phyloP scores from a whole-genome alignment of 1,140 invertebrate species.

The Bradysia coprophila region DNA sequence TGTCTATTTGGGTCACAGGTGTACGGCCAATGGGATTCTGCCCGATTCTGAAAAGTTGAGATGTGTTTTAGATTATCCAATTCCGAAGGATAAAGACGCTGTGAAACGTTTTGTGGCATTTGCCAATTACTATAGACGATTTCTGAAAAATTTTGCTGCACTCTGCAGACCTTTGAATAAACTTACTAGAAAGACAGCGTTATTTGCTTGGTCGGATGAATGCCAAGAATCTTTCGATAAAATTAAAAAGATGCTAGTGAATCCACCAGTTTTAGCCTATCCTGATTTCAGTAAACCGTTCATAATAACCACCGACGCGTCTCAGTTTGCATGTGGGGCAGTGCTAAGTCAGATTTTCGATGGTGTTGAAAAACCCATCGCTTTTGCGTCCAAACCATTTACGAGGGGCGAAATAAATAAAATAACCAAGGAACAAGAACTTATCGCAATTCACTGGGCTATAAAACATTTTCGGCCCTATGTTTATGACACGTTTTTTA shows the following conservation, averaged over 20 bases:
- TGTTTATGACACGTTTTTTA: slow-evolving; percentile 16
- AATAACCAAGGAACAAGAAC: slow-evolving; percentile 15
- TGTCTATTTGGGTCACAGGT: slow-evolving; percentile 6
- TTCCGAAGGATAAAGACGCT: slow-evolving; percentile 4
- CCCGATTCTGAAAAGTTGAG: slow-evolving; percentile 1
- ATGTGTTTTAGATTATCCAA: background rate
- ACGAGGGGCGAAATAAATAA: slow-evolving; percentile 12
- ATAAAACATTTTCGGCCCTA: slow-evolving; percentile 23
- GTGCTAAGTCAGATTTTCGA: slow-evolving; percentile 13
- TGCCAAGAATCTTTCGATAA: slow-evolving; percentile 10
- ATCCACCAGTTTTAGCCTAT: slow-evolving; percentile 13
- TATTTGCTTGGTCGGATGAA: slow-evolving; percentile 7
- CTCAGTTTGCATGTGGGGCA: slow-evolving; percentile 16
- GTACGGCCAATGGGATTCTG: slow-evolving; percentile 3
- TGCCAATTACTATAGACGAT: slow-evolving; percentile 9
- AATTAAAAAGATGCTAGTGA: slow-evolving; percentile 8
- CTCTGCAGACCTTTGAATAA: slow-evolving; percentile 11
- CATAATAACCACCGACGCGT: slow-evolving; percentile 17
- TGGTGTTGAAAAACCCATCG: slow-evolving; percentile 12
- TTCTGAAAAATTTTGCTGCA: slow-evolving; percentile 10
- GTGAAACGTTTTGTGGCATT: slow-evolving; percentile 9
- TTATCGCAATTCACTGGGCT: slow-evolving; percentile 21
- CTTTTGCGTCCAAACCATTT: slow-evolving; percentile 12
- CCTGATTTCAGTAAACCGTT: slow-evolving; percentile 18
- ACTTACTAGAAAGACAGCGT: slow-evolving; percentile 9